Evolutionary conservation across 2,888 invertebrate species (phyloP).

Genomic region (Limenitis arthemis): DNA sequence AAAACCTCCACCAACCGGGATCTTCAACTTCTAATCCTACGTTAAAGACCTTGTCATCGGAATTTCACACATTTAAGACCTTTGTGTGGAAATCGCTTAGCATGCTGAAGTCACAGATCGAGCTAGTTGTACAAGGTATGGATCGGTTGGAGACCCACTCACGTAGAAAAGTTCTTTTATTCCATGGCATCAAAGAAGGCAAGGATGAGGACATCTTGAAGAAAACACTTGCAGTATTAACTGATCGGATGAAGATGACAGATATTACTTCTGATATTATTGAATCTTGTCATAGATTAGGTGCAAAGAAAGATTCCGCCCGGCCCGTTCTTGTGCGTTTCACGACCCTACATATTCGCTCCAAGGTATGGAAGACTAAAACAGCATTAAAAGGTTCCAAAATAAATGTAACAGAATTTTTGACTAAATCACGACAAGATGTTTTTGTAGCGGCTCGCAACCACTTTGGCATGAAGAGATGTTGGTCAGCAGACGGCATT

Average conservation of each 20-base stretch:
- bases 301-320: neutral
- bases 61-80: neutral
- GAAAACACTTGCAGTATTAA: neutral
- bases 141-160: neutral
- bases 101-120: neutral
- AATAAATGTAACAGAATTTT: slow-evolving; percentile 8
- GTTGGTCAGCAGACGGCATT: neutral
- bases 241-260: neutral
- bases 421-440: neutral
- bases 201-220: neutral
- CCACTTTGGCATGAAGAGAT: neutral
- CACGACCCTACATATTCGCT: neutral
- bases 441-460: neutral
- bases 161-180: neutral
- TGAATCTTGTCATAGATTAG: slow-evolving; percentile 1
- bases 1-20: neutral
- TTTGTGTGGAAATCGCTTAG: neutral
- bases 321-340: slow-evolving; percentile 2
- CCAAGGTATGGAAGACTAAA: neutral
- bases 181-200: neutral
- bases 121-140: neutral
- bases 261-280: neutral
- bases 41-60: neutral
- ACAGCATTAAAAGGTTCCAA: neutral
- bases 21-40: neutral